Conservation (phyloP, 2,797 vertebrate genomes). For the Paramormyrops hopkinsi region DNA sequence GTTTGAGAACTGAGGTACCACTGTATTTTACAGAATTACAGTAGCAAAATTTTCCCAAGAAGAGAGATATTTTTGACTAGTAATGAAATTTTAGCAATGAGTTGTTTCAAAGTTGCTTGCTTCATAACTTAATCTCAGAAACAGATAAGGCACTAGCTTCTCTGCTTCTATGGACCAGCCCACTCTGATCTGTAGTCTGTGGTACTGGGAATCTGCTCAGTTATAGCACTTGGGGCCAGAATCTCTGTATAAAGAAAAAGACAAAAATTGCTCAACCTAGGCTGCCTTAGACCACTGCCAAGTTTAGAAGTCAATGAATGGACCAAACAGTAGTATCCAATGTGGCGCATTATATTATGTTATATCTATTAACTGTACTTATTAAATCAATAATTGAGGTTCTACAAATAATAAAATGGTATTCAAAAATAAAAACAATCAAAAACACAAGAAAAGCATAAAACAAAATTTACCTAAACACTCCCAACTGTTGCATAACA, state of each 20-base stretch:
- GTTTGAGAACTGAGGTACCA: too few relatives aligned
- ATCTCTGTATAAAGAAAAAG: neutral
- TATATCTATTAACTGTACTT: neutral
- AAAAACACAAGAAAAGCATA: neutral
- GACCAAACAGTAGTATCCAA: neutral
- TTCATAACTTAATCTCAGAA: neutral
- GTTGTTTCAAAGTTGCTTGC: neutral
- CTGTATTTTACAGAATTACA: neutral
- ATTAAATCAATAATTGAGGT: conserved; percentile 19
- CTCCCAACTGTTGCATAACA: neutral
- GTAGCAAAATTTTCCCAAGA: neutral
- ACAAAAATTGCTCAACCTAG: neutral
- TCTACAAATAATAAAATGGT: conserved; percentile 17
- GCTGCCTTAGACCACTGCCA: neutral
- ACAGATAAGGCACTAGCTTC: neutral
- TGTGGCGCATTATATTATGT: neutral
- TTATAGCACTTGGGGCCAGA: neutral
- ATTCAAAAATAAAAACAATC: neutral
- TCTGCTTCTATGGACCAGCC: neutral
- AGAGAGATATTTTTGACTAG: neutral
- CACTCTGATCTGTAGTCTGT: neutral
- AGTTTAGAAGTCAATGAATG: neutral
- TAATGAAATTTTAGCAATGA: neutral
- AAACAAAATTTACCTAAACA: neutral
- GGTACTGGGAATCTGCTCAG: neutral